Conservation (phyloP, 2,888 invertebrate genomes). For the Ceramica pisi region DNA sequence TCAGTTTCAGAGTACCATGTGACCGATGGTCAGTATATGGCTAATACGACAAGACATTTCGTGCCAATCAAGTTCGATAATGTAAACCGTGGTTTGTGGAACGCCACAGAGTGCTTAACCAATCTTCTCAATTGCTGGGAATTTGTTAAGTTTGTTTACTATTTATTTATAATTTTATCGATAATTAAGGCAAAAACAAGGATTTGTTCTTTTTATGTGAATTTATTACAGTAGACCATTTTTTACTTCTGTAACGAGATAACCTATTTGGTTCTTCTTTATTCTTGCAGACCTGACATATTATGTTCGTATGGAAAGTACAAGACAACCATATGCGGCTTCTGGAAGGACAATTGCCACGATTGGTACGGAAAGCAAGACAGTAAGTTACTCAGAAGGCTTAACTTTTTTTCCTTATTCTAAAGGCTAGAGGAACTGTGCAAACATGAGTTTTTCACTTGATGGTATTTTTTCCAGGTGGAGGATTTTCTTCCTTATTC, state of each 20-base stretch:
- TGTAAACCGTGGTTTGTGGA: slow-evolving; percentile 23
- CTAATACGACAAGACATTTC: not conserved
- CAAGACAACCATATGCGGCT: slow-evolving; percentile 30
- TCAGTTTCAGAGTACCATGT: slow-evolving; percentile 47
- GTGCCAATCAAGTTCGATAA: slow-evolving; percentile 31
- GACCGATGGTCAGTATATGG: slow-evolving; percentile 5
- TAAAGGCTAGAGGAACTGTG: not conserved
- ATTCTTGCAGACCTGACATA: slow-evolving; percentile 35
- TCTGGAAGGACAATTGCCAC: slow-evolving; percentile 25
- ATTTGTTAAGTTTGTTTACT: slow-evolving; percentile 33
- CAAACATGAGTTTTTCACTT: not conserved
- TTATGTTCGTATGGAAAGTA: not conserved
- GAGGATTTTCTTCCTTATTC: not conserved
- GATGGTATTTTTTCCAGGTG: not conserved
- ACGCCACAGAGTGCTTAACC: slow-evolving; percentile 25
- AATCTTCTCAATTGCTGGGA: slow-evolving; percentile 56
- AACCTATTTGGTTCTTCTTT: not conserved
- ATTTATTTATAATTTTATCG: not conserved
- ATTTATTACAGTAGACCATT: not conserved
- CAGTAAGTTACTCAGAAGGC: slow-evolving; percentile 28
- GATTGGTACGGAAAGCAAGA: not conserved
- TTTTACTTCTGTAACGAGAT: not conserved
- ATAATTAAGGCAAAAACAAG: not conserved
- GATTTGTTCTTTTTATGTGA: not conserved
- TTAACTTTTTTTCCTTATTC: not conserved